phyloP scores from a whole-genome alignment of 2,797 vertebrate species.

The Sitta carolinensis region DNA sequence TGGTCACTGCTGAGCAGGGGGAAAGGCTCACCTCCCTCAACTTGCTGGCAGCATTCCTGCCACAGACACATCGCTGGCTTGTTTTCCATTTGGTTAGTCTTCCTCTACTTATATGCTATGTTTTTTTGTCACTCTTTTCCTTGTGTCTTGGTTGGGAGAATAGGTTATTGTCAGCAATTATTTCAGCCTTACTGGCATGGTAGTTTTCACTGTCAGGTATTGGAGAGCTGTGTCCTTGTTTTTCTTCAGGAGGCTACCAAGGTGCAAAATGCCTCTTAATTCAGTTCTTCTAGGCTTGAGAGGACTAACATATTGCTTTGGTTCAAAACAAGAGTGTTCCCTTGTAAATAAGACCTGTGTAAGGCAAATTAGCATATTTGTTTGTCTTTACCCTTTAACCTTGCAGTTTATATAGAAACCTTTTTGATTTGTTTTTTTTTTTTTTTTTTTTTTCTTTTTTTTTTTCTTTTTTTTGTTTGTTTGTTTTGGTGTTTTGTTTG shows the following conservation, averaged over 20 bases:
- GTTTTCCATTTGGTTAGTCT: not conserved
- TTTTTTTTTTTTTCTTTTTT: too few species aligned
- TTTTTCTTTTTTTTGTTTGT: too few species aligned
- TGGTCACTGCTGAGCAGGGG: not conserved
- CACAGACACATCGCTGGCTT: accelerated
- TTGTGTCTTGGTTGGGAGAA: not conserved
- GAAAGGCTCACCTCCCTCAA: not conserved
- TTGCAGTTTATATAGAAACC: not conserved
- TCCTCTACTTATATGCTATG: not conserved
- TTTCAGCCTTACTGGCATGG: not conserved
- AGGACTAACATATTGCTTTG: not conserved
- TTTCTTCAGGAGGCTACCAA: not conserved
- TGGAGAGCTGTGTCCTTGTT: not conserved
- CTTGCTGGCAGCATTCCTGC: not conserved
- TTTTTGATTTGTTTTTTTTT: too few species aligned
- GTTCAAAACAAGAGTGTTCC: not conserved
- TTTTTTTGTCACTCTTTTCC: not conserved
- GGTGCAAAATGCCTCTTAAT: not conserved
- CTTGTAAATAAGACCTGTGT: not conserved
- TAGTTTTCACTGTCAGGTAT: not conserved
- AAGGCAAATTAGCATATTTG: not conserved
- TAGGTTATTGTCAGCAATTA: not conserved
- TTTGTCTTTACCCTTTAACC: not conserved
- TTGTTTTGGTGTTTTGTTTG: not conserved
- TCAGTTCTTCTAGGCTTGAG: not conserved